Conservation (phyloP, 2,888 invertebrate species). For the Geophilus truncorum region DNA sequence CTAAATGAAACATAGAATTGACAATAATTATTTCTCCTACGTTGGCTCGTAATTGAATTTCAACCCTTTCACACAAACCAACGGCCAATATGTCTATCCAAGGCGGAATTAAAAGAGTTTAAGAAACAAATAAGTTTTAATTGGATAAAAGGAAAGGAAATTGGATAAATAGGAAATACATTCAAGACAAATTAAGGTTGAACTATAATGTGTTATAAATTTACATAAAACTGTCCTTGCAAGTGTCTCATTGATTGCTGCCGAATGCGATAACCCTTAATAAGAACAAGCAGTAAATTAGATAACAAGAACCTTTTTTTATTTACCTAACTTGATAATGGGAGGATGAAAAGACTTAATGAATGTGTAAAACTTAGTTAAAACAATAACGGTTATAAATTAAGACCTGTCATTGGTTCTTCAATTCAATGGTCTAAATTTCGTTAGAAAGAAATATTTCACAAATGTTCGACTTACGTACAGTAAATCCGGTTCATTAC, state of each 20-base stretch:
- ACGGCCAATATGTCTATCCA: background rate
- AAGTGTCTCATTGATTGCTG: background rate
- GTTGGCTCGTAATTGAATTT: background rate
- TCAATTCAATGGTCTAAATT: too few relatives aligned
- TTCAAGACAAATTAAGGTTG: background rate
- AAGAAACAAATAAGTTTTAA: background rate
- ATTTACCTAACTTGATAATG: background rate
- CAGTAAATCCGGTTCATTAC: too few relatives aligned
- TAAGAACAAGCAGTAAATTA: background rate
- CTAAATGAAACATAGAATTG: conserved; percentile 11
- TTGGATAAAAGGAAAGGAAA: background rate
- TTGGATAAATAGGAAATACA: background rate
- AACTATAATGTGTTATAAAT: background rate
- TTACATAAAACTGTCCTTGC: background rate
- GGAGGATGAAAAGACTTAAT: background rate
- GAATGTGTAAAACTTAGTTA: background rate
- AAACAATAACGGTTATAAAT: background rate
- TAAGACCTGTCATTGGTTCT: too few relatives aligned
- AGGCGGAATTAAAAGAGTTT: background rate
- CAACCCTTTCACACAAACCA: conserved; percentile 2
- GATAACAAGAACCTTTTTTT: background rate
- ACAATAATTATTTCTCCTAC: conserved; percentile 10
- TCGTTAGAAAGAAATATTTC: too few relatives aligned
- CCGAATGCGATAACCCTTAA: background rate
- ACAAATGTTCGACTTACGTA: too few relatives aligned